phyloP scores from a whole-genome alignment of 2,797 vertebrate genomes.

The Apogon hyalosoma region DNA sequence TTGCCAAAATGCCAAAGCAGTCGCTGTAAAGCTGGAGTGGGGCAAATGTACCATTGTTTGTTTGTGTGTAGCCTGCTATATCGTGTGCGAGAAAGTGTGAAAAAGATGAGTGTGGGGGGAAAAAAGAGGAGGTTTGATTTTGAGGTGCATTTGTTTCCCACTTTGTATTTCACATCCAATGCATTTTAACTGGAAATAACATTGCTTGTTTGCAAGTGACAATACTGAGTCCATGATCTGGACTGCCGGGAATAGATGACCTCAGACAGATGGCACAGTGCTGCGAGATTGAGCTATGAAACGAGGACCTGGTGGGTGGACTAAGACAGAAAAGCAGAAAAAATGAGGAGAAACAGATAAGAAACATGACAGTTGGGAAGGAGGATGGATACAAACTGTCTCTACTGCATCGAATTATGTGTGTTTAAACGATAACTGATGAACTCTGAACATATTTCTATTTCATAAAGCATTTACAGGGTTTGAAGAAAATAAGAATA shows the following conservation, averaged over 20 bases:
- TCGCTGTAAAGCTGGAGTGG: conserved; percentile 54
- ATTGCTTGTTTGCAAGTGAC: conserved; percentile 37
- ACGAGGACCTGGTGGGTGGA: conserved; percentile 38
- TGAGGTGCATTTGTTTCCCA: conserved; percentile 7
- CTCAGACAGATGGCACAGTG: conserved; percentile 52
- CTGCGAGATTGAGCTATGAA: conserved; percentile 14
- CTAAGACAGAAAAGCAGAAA: conserved; percentile 20
- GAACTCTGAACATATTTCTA: too few species aligned
- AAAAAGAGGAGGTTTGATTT: not conserved
- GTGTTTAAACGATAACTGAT: too few species aligned
- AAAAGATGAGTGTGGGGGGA: not conserved
- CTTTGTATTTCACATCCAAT: not conserved
- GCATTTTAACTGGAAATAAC: conserved; percentile 31
- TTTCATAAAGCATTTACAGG: too few species aligned
- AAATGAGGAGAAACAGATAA: not conserved
- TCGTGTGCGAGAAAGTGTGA: conserved; percentile 21
- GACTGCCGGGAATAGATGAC: conserved; percentile 49
- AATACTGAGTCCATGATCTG: conserved; percentile 27
- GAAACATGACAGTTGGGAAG: not conserved
- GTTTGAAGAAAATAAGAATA: too few species aligned
- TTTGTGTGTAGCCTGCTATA: conserved; percentile 13
- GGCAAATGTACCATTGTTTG: conserved; percentile 37
- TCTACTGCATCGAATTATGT: too few species aligned
- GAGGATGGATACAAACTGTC: not conserved
- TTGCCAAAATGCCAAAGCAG: conserved; percentile 70